phyloP scores from a whole-genome alignment of 1,140 invertebrate species.

The Gonioctena quinquepunctata region DNA sequence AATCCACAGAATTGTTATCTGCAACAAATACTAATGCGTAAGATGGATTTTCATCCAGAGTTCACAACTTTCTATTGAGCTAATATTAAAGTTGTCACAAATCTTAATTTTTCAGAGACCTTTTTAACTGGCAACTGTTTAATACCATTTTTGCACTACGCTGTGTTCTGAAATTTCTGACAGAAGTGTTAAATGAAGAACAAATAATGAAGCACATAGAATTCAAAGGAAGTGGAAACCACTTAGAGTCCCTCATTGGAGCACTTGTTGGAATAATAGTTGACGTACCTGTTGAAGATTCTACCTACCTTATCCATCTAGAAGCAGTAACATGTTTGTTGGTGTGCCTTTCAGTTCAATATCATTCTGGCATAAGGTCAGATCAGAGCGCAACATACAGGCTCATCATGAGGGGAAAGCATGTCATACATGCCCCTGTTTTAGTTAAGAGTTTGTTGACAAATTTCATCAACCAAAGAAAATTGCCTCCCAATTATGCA shows the following conservation, averaged over 20 bases:
- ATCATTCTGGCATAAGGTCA: constrained; percentile 73
- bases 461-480: constrained; percentile 78
- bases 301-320: constrained; percentile 85
- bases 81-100: not conserved
- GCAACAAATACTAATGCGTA: constrained; percentile 87
- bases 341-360: constrained; percentile 84
- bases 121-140: constrained; percentile 93
- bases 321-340: constrained; percentile 88
- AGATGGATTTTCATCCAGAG: constrained; percentile 50
- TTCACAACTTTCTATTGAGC: constrained; percentile 25
- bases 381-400: constrained; percentile 65
- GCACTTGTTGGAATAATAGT: constrained; percentile 75
- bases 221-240: constrained; percentile 42
- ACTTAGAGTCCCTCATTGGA: constrained; percentile 67
- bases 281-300: constrained; percentile 79
- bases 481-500: constrained; percentile 70
- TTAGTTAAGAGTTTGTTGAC: constrained; percentile 77
- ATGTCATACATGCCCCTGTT: constrained; percentile 71
- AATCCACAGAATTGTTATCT: constrained; percentile 78
- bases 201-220: constrained; percentile 76
- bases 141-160: constrained; percentile 92
- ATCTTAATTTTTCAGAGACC: constrained; percentile 69
- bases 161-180: constrained; percentile 86
- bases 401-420: constrained; percentile 74
- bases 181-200: constrained; percentile 77